Percentiles rank a stretch among this genome's conserved stretches.
phyloP scores from a whole-genome alignment of 1,140 invertebrate genomes.

The Meloidogyne exigua region DNA sequence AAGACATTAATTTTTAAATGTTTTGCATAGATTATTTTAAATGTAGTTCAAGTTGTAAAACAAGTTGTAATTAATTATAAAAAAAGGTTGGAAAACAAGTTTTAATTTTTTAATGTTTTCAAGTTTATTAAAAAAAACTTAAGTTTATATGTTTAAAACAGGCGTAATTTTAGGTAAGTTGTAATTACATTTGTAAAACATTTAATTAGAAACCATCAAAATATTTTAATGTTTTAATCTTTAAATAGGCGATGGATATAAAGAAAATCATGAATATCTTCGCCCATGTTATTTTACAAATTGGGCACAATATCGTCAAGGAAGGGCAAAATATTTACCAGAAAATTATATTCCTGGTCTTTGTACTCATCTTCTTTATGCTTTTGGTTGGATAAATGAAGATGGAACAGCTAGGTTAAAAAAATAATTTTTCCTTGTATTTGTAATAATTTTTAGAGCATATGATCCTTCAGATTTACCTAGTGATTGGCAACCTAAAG shows the following conservation, averaged over 20 bases:
- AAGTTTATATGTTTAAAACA: not conserved
- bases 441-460: conserved; percentile 42
- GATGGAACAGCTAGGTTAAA: conserved; percentile 73
- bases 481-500: conserved; percentile 53
- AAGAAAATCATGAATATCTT: conserved; percentile 16
- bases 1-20: not conserved
- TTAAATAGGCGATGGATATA: not conserved
- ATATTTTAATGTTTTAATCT: no score
- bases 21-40: not conserved
- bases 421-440: not conserved
- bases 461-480: conserved; percentile 60
- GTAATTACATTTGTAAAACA: not conserved
- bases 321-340: conserved; percentile 84
- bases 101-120: no score
- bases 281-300: conserved; percentile 85
- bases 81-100: not conserved
- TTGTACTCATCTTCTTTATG: conserved; percentile 91
- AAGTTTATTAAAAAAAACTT: no score
- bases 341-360: conserved; percentile 91
- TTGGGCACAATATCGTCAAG: conserved; percentile 91
- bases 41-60: not conserved
- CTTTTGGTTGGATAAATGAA: conserved; percentile 94
- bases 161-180: not conserved
- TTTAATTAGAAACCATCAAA: no score
- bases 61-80: not conserved